Evolutionary conservation across 1,140 invertebrate species (phyloP).

Genomic region (Anadara kagoshimensis): DNA sequence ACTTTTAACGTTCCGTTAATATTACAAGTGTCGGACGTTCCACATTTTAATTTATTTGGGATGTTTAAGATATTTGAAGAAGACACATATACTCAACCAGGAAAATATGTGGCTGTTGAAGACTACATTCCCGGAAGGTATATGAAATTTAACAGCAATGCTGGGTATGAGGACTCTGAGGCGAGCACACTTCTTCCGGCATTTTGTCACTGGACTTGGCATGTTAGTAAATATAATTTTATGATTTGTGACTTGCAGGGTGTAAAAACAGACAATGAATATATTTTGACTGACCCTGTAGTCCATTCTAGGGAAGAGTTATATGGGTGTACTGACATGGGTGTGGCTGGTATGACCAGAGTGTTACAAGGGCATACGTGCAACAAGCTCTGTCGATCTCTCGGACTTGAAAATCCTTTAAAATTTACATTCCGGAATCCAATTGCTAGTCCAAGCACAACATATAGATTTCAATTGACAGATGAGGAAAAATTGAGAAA

Average conservation of each 20-base stretch:
- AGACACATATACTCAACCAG: background rate
- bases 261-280: background rate
- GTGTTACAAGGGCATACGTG: background rate
- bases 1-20: constrained; percentile 13
- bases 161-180: constrained; percentile 25
- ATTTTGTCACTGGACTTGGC: constrained; percentile 33
- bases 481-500: background rate
- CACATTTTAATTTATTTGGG: constrained; percentile 4
- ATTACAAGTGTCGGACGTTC: constrained; percentile 5
- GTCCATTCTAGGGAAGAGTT: background rate
- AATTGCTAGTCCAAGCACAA: background rate
- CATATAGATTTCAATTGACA: background rate
- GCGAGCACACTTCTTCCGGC: constrained; percentile 4
- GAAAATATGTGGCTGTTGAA: constrained; percentile 20
- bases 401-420: background rate
- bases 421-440: background rate
- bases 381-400: background rate
- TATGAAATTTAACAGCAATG: constrained; percentile 31
- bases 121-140: constrained; percentile 14
- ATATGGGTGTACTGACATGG: background rate
- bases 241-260: constrained; percentile 31
- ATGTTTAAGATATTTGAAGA: background rate
- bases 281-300: background rate
- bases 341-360: background rate
- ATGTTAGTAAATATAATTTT: constrained; percentile 15